Percentiles rank a stretch among this genome's conserved stretches.
phyloP scores from a whole-genome alignment of 1,140 invertebrate genomes.

The Atta cephalotes region DNA sequence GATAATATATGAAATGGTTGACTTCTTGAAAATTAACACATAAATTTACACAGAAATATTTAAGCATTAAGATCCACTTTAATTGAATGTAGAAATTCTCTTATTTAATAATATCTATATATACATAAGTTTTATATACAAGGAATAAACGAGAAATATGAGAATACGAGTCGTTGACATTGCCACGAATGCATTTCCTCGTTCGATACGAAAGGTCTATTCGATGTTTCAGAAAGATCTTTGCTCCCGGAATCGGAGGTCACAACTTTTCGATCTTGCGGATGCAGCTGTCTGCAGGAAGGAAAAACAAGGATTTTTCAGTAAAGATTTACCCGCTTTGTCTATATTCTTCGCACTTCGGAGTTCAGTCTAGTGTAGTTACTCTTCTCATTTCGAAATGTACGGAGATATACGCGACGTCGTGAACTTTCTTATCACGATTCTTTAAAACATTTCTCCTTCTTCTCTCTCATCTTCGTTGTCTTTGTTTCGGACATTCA shows the following conservation, averaged over 20 bases:
- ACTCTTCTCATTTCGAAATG: conserved; percentile 54
- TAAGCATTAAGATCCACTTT: too few relatives aligned
- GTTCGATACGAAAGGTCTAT: neutral
- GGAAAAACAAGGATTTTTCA: conserved; percentile 10
- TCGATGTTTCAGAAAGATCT: neutral
- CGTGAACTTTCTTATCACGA: conserved; percentile 60
- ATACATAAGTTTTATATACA: neutral
- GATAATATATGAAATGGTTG: too few relatives aligned
- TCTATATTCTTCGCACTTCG: conserved; percentile 22
- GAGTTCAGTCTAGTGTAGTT: conserved; percentile 64
- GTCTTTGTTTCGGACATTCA: conserved; percentile 11
- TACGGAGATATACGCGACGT: conserved; percentile 28
- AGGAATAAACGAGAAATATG: neutral
- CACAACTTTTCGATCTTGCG: conserved; percentile 54
- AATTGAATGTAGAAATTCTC: too few relatives aligned
- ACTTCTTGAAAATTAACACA: too few relatives aligned
- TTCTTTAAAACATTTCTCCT: conserved; percentile 55
- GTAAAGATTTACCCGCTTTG: conserved; percentile 43
- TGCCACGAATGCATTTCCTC: neutral
- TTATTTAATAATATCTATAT: neutral
- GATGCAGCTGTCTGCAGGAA: neutral
- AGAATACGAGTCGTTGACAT: conserved; percentile 12
- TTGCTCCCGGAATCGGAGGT: neutral
- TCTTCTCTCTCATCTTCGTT: neutral
- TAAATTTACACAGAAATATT: too few relatives aligned